Evolutionary conservation across 2,797 vertebrate genomes (phyloP), one percentile per base, ranked within the genome.

Genomic region (Lindbergichthys nudifrons): DNA sequence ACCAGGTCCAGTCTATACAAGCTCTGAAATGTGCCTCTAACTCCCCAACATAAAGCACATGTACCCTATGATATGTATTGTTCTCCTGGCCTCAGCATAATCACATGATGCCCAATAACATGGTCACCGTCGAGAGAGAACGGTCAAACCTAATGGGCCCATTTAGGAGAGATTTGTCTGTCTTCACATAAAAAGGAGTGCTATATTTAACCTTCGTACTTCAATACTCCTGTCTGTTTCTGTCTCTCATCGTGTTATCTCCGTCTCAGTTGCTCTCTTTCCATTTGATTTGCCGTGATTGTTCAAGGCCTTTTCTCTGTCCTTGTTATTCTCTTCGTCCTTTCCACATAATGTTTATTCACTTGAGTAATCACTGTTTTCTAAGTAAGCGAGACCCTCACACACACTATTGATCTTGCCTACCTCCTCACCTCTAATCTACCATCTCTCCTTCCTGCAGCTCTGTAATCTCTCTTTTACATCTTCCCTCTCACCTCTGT

Each of bases 351-450:
- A 12, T 77, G 65, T 83, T 73, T 87, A 79, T 88, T 89, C 82
- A 70, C 81, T 60, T 79, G 70, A 61, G 65, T 58, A 47, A 65
- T 73, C 75, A 69, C 78, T 61, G 70, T 87, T 91, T 90, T 87
- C 64, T 39, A 84, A 86, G 89, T 86, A 84, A 89, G 65, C 51
- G 75, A 58, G 73, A 77, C 83, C 84, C 79, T 77, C 88, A 82
- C 76, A 86, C 87, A 88, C 81, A 78, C 79, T 78, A 75, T 85
- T 67, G 53, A 75, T 84, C 77, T 68, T 71, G 39, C 61, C 47
- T 5, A 2, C 26, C 32, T 15, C 45, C 41, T 47, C 62, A 43
- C 45, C 54, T 57, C 66, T 19, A 23, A 43, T 48, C 57, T 70
- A 26, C 15, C 9, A 18, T 52, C 58, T 62, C 65, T 59, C 30